Evolutionary conservation across 2,888 invertebrate genomes (phyloP).

Genomic region (Ametastegia equiseti): DNA sequence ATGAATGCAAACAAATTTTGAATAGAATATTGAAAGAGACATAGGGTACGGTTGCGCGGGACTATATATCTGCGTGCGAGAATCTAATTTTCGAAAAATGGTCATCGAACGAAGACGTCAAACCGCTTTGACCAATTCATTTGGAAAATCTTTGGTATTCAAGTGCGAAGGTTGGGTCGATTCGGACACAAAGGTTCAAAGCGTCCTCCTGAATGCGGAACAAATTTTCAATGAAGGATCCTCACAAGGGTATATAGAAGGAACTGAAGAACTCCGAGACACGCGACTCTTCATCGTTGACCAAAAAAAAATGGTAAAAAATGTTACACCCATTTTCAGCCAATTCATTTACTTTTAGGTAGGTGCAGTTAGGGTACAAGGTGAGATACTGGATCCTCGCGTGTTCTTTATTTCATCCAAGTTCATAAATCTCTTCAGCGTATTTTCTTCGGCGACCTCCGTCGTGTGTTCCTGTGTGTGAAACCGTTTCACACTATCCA

Average conservation of each 20-base stretch:
- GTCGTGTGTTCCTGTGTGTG: not conserved
- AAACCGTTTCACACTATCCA: not conserved
- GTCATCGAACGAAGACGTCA: slow-evolving; percentile 46
- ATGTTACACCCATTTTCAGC: slow-evolving; percentile 10
- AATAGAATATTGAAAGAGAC: slow-evolving; percentile 56
- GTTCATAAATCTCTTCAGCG: slow-evolving; percentile 35
- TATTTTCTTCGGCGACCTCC: no score
- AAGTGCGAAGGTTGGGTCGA: not conserved
- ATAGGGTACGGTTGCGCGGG: no score
- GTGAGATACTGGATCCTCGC: not conserved
- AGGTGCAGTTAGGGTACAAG: not conserved
- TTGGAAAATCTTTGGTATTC: slow-evolving; percentile 43
- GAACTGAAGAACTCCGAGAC: not conserved
- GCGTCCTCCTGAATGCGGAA: slow-evolving; percentile 6
- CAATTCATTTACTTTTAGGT: slow-evolving; percentile 16
- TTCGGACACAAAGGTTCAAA: not conserved
- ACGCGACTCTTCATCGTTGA: slow-evolving; percentile 5
- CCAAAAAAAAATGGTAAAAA: not conserved
- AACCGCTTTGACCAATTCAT: slow-evolving; percentile 41
- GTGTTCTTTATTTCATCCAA: slow-evolving; percentile 18
- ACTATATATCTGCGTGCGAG: not conserved
- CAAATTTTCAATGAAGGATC: slow-evolving; percentile 37
- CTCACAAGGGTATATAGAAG: not conserved
- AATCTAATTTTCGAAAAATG: slow-evolving; percentile 43
- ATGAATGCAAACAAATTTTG: slow-evolving; percentile 74